These are phyloP conservation scores for Apis cerana DNA, from an alignment of 1,140 invertebrate genomes.

Conservation along the genomic window DNA sequence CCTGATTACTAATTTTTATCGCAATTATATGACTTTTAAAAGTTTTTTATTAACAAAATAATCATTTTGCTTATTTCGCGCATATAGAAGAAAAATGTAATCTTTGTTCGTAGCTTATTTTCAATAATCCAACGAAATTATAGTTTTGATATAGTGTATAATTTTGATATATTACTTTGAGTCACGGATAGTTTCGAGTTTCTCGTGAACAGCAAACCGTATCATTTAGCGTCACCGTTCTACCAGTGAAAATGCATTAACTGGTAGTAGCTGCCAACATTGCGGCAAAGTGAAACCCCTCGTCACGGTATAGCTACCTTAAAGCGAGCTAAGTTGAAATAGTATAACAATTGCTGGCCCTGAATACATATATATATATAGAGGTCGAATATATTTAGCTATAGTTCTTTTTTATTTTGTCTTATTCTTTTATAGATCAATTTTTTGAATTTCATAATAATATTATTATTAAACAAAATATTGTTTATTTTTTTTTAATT, in stretches of 20 bases:
- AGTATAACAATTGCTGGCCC: slow-evolving; percentile 37
- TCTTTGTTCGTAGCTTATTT: slow-evolving; percentile 7
- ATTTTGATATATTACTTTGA: slow-evolving; percentile 25
- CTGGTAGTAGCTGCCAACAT: slow-evolving; percentile 40
- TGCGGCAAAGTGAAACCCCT: slow-evolving; percentile 49
- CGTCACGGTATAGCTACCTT: slow-evolving; percentile 46
- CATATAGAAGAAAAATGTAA: not conserved
- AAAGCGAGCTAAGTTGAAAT: slow-evolving; percentile 43
- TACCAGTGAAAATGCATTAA: slow-evolving; percentile 46
- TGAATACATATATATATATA: slow-evolving; percentile 24
- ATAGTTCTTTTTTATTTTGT: slow-evolving; percentile 28
- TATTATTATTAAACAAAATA: slow-evolving; percentile 7
- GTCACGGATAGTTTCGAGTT: slow-evolving; percentile 35
- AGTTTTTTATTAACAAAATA: not conserved
- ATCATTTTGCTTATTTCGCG: not conserved
- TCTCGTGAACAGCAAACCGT: slow-evolving; percentile 47
- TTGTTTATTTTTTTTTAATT: not conserved
- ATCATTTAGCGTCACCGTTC: slow-evolving; percentile 37
- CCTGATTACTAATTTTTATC: not conserved
- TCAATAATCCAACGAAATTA: slow-evolving; percentile 5
- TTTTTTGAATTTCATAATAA: not conserved
- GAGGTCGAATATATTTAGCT: not conserved
- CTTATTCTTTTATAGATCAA: slow-evolving; percentile 4
- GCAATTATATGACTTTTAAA: not conserved
- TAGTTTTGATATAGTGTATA: not conserved